These are phyloP conservation scores for Gymnarchus niloticus DNA, from an alignment of 2,113 vertebrate genomes.

Conservation along the genomic window DNA sequence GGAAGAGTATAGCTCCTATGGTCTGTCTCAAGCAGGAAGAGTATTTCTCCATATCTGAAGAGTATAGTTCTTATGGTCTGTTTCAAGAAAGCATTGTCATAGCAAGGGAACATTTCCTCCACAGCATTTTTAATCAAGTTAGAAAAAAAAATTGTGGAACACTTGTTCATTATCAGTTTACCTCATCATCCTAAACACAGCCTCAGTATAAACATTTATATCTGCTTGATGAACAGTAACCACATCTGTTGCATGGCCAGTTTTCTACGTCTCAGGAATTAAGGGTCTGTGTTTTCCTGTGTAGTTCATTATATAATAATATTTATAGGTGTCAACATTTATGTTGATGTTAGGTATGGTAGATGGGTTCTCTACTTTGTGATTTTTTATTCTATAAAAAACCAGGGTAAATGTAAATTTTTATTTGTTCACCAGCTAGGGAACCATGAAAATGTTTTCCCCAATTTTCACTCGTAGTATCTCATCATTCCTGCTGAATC, in stretches of 20 bases:
- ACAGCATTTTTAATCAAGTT: background rate
- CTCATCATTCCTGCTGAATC: background rate
- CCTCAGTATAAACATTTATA: background rate
- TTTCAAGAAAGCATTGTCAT: background rate
- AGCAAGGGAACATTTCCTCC: background rate
- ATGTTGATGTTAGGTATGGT: background rate
- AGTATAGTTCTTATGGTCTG: background rate
- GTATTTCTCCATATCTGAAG: too few relatives aligned
- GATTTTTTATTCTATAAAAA: too few relatives aligned
- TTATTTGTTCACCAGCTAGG: background rate
- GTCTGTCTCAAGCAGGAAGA: background rate
- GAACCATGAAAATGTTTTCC: background rate
- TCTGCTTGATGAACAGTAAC: background rate
- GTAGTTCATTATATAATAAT: background rate
- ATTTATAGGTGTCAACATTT: background rate
- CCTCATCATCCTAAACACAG: too few relatives aligned
- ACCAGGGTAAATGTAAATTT: too few relatives aligned
- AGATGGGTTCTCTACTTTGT: background rate
- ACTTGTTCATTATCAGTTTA: background rate
- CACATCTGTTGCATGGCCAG: background rate
- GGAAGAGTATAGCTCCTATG: background rate
- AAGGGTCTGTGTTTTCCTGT: background rate
- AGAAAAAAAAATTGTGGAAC: background rate
- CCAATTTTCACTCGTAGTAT: background rate
- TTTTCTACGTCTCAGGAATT: constrained; percentile 7